phyloP scores from a whole-genome alignment of 2,888 invertebrate genomes.

The Drosophila rubida region DNA sequence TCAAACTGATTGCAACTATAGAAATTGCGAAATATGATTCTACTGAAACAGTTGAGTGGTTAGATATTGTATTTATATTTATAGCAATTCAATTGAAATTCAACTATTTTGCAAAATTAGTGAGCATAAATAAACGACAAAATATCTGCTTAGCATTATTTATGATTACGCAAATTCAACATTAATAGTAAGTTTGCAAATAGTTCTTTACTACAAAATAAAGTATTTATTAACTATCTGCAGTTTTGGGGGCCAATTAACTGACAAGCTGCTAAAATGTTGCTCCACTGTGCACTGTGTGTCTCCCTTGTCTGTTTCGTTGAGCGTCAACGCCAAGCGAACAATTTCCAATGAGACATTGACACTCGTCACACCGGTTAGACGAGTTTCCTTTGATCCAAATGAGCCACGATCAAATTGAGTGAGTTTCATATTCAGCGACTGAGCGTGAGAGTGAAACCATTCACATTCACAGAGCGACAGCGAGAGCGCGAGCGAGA shows the following conservation, averaged over 20 bases:
- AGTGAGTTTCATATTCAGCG: conserved; percentile 62
- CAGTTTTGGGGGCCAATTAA: neutral
- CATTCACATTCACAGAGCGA: neutral
- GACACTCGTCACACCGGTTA: conserved; percentile 83
- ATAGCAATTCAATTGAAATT: too few relatives aligned
- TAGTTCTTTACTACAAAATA: too few relatives aligned
- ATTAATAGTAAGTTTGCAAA: too few relatives aligned
- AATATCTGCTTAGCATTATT: too few relatives aligned
- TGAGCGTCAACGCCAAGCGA: conserved; percentile 72
- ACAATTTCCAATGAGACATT: conserved; percentile 79
- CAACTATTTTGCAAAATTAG: too few relatives aligned
- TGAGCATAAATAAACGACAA: too few relatives aligned
- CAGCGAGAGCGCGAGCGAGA: neutral
- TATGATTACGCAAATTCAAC: too few relatives aligned
- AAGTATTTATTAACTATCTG: neutral
- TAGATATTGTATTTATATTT: too few relatives aligned
- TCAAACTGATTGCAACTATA: too few relatives aligned
- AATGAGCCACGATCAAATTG: conserved; percentile 43
- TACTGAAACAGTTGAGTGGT: too few relatives aligned
- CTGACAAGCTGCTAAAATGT: neutral
- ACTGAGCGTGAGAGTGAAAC: conserved; percentile 33
- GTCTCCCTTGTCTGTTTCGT: conserved; percentile 67
- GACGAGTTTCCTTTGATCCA: conserved; percentile 68
- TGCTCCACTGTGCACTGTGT: conserved; percentile 58
- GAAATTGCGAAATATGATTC: too few relatives aligned